Conservation (phyloP, 1,140 invertebrate genomes). For the Atopsyche davidsoni region DNA sequence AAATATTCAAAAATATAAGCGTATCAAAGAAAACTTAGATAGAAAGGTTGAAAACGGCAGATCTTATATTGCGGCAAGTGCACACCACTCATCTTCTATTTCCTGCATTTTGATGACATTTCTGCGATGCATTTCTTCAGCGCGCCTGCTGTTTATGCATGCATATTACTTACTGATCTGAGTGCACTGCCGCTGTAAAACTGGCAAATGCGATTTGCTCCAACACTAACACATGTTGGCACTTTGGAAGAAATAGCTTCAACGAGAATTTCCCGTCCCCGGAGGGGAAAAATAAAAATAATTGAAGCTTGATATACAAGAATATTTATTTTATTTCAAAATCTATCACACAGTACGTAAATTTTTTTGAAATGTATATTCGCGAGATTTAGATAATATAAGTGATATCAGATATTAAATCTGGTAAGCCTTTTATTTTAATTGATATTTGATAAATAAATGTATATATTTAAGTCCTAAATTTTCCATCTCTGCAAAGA, state of each 20-base stretch:
- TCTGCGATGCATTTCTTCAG: neutral
- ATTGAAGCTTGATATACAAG: no score
- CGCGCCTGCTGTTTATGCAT: neutral
- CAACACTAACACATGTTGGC: conserved; percentile 14
- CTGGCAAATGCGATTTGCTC: conserved; percentile 18
- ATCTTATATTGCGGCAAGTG: neutral
- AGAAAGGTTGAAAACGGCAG: neutral
- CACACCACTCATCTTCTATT: conserved; percentile 4
- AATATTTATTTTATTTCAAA: no score
- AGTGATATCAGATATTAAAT: no score
- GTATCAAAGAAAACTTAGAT: neutral
- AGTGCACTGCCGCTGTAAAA: conserved; percentile 9
- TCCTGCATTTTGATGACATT: conserved; percentile 6
- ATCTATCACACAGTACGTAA: no score
- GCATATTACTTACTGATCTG: neutral
- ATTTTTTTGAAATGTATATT: no score
- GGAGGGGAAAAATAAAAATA: no score
- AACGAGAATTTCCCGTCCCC: no score
- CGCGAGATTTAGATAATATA: no score
- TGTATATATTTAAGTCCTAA: no score
- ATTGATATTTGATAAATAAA: no score
- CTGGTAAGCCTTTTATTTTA: no score
- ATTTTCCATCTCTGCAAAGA: no score
- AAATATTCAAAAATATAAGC: neutral
- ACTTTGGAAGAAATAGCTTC: conserved; percentile 20